Conservation (phyloP, 2,797 vertebrate species). For the Serranus cabrilla region DNA sequence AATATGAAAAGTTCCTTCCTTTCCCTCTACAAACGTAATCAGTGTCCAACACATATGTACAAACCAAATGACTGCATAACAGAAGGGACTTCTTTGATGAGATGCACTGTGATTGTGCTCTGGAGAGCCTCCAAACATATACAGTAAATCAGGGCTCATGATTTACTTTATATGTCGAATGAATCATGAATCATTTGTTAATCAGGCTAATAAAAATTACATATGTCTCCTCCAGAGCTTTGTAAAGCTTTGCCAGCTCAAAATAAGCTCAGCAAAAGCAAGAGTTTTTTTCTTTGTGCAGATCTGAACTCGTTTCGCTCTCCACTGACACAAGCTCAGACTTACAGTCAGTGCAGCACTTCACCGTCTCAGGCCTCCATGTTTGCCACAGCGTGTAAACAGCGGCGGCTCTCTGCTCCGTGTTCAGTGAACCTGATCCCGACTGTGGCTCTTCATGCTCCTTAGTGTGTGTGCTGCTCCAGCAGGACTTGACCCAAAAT, state of each 20-base stretch:
- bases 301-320: too few relatives aligned
- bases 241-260: background rate
- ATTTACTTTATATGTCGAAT: too few relatives aligned
- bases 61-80: too few relatives aligned
- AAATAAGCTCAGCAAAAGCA: background rate
- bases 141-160: background rate
- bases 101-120: background rate
- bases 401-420: background rate
- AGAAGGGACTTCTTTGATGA: background rate
- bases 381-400: conserved; percentile 1
- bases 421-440: conserved; percentile 25
- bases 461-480: conserved; percentile 28
- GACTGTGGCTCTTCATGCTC: conserved; percentile 32
- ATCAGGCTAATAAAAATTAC: too few relatives aligned
- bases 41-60: background rate
- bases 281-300: too few relatives aligned
- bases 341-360: too few relatives aligned
- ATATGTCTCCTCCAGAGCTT: too few relatives aligned
- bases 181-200: too few relatives aligned
- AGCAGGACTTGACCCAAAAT: conserved; percentile 37
- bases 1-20: background rate
- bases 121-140: background rate
- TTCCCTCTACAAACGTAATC: background rate
- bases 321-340: too few relatives aligned
- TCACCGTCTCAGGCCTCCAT: background rate